phyloP scores from a whole-genome alignment of 2,888 invertebrate genomes.

The Sepiola atlantica region DNA sequence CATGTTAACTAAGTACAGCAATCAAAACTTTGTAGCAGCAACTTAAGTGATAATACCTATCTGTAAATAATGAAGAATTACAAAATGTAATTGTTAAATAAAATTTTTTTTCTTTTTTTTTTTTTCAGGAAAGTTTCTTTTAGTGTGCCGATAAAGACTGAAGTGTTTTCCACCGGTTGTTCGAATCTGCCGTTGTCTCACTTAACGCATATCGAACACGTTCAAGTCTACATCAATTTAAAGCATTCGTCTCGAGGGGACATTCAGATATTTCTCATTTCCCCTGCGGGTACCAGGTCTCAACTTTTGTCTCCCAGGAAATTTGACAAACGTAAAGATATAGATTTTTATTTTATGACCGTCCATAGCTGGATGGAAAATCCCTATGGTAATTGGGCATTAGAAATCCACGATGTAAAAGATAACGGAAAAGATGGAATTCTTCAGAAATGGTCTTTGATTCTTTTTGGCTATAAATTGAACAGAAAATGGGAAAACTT shows the following conservation, averaged over 20 bases:
- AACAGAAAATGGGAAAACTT: background rate
- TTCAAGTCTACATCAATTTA: conserved; percentile 64
- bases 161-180: conserved; percentile 51
- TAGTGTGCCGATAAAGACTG: conserved; percentile 50
- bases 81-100: no score
- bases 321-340: conserved; percentile 58
- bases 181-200: conserved; percentile 51
- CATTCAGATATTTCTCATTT: conserved; percentile 64
- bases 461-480: conserved; percentile 35
- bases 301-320: conserved; percentile 64
- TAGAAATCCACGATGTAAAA: conserved; percentile 62
- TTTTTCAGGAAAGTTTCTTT: conserved; percentile 54
- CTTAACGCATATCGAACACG: conserved; percentile 69
- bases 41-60: no score
- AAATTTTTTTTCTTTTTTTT: background rate
- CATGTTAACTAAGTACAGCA: no score
- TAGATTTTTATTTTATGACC: conserved; percentile 71
- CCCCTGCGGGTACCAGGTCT: conserved; percentile 68
- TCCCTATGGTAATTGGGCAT: conserved; percentile 68
- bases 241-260: conserved; percentile 65
- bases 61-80: no score
- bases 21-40: no score
- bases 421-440: conserved; percentile 42
- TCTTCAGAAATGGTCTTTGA: conserved; percentile 35
- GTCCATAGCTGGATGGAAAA: conserved; percentile 72